Percentiles rank a stretch among this genome's conserved stretches.
Evolutionary conservation across 2,113 vertebrate genomes (phyloP).

Genomic region (Cyprinodon brontotheroides): DNA sequence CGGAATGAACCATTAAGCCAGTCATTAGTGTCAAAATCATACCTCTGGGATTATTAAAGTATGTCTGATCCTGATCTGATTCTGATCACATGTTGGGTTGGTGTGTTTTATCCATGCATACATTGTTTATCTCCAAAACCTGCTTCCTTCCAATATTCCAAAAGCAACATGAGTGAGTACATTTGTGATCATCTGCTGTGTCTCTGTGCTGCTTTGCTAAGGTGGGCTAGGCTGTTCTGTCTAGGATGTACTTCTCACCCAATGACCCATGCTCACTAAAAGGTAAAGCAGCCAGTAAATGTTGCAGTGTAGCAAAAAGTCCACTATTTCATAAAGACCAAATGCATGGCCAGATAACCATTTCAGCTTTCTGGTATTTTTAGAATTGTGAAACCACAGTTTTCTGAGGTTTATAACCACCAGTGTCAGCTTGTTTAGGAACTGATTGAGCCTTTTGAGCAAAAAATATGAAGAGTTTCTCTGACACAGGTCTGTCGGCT

Average conservation of each 20-base stretch:
- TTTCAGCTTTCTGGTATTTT: conserved; percentile 12
- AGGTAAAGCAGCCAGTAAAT: not conserved
- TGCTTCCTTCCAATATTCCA: too few relatives aligned
- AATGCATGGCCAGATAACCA: not conserved
- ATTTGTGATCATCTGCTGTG: not conserved
- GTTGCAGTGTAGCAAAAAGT: not conserved
- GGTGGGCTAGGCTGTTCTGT: not conserved
- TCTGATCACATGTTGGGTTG: too few relatives aligned
- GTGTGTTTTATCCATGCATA: too few relatives aligned
- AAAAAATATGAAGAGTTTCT: not conserved
- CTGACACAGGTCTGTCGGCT: conserved; percentile 1
- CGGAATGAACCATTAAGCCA: too few relatives aligned
- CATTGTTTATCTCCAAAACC: too few relatives aligned
- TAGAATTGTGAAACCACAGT: conserved; percentile 16
- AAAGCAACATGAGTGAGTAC: not conserved
- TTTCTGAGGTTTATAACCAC: conserved; percentile 14
- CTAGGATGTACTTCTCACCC: not conserved
- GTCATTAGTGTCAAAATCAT: too few relatives aligned
- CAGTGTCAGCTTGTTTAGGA: not conserved
- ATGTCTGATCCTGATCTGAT: too few relatives aligned
- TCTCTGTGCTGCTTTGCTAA: not conserved
- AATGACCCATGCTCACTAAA: not conserved
- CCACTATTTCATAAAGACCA: conserved; percentile 25
- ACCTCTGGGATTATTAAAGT: too few relatives aligned
- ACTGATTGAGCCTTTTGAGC: not conserved